Conservation (phyloP, 2,888 invertebrate genomes). For the Rhagium mordax region DNA sequence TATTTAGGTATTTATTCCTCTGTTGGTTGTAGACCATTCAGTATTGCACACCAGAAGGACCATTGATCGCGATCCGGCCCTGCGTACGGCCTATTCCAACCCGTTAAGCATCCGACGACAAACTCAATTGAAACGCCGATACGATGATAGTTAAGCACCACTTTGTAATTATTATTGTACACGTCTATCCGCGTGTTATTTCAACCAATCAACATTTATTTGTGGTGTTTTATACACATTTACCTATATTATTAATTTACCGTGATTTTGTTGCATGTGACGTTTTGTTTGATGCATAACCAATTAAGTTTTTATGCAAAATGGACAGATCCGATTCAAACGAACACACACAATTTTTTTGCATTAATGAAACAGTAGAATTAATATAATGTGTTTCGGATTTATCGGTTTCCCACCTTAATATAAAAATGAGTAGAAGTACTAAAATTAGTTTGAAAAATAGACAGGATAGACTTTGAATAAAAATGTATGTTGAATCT, state of each 20-base stretch:
- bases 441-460: too few relatives aligned
- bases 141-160: constrained; percentile 35
- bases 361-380: background rate
- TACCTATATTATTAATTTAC: constrained; percentile 24
- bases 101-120: constrained; percentile 40
- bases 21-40: too few relatives aligned
- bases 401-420: too few relatives aligned
- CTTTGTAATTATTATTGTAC: constrained; percentile 36
- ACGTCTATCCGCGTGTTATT: constrained; percentile 32
- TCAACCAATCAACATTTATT: constrained; percentile 31
- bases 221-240: constrained; percentile 16
- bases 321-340: background rate
- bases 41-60: too few relatives aligned
- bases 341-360: too few relatives aligned
- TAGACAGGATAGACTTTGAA: too few relatives aligned
- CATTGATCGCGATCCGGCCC: constrained; percentile 12
- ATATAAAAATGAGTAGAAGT: too few relatives aligned
- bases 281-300: constrained; percentile 24
- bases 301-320: constrained; percentile 15
- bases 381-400: background rate
- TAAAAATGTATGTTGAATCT: too few relatives aligned
- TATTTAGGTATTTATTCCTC: too few relatives aligned
- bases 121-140: constrained; percentile 41
- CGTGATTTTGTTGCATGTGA: constrained; percentile 14
- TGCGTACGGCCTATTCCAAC: constrained; percentile 31